A percentile compares a stretch with the other conserved stretches of the same genome.
These are phyloP conservation scores for Aulostomus chinensis DNA, from an alignment of 2,797 vertebrate species.

Conservation along the genomic window DNA sequence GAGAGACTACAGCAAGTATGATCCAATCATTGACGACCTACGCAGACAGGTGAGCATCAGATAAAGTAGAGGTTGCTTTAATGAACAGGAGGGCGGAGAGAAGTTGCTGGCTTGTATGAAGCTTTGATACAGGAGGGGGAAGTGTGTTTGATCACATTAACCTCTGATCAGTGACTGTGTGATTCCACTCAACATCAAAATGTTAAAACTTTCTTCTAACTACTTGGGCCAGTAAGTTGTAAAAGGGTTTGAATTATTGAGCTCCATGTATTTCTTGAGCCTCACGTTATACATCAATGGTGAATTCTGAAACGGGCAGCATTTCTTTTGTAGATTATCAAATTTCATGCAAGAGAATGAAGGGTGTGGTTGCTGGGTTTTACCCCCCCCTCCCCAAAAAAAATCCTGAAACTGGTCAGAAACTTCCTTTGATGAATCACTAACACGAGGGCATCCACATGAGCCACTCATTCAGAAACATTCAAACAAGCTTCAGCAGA, in stretches of 20 bases:
- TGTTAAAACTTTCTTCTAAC: too few relatives aligned
- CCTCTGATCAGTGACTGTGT: too few relatives aligned
- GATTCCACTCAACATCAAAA: too few relatives aligned
- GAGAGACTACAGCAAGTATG: slow-evolving; percentile 86
- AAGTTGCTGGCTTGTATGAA: too few relatives aligned
- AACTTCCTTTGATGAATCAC: slow-evolving; percentile 67
- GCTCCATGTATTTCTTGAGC: background rate
- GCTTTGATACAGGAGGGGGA: too few relatives aligned
- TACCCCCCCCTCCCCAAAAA: slow-evolving; percentile 43
- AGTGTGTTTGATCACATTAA: too few relatives aligned
- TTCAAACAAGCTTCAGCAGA: slow-evolving; percentile 12
- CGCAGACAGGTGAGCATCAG: slow-evolving; percentile 61
- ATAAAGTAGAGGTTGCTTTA: background rate
- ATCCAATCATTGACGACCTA: slow-evolving; percentile 85
- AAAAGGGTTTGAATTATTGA: too few relatives aligned
- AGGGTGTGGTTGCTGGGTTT: slow-evolving; percentile 74
- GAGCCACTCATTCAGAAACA: too few relatives aligned
- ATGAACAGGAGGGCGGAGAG: too few relatives aligned
- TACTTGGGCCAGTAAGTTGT: too few relatives aligned
- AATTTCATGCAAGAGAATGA: slow-evolving; percentile 63
- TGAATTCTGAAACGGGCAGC: background rate
- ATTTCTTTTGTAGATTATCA: slow-evolving; percentile 49
- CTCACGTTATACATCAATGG: background rate
- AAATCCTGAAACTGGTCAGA: slow-evolving; percentile 28
- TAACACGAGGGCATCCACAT: slow-evolving; percentile 40